Percentiles rank a stretch among this genome's conserved stretches.
phyloP scores from a whole-genome alignment of 2,113 vertebrate genomes.

The Pterophyllum scalare region DNA sequence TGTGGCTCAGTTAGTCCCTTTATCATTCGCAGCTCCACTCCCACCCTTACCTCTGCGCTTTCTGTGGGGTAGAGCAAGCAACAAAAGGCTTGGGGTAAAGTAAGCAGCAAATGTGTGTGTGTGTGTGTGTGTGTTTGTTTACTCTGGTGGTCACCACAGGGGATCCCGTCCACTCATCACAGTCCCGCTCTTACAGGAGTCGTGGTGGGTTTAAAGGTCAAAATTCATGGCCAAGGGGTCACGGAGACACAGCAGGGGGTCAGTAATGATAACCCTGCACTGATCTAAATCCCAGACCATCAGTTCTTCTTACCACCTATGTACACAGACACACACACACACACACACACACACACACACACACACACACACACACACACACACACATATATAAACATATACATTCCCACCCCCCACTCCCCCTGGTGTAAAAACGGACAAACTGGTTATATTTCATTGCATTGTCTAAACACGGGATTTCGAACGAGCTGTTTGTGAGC shows the following conservation, averaged over 20 bases:
- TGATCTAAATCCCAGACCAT: conserved; percentile 78
- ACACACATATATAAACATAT: neutral
- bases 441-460: conserved; percentile 73
- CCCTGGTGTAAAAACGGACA: conserved; percentile 31
- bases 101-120: conserved; percentile 72
- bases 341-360: neutral
- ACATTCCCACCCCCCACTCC: conserved; percentile 10
- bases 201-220: conserved; percentile 57
- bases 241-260: conserved; percentile 64
- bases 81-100: conserved; percentile 72
- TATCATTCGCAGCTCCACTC: conserved; percentile 2
- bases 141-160: conserved; percentile 45
- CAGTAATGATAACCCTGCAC: conserved; percentile 74
- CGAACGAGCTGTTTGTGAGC: conserved; percentile 75
- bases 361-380: neutral
- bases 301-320: conserved; percentile 41
- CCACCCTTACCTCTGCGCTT: neutral
- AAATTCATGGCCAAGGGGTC: conserved; percentile 59
- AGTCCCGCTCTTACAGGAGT: conserved; percentile 61
- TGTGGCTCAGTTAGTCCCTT: conserved; percentile 45
- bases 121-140: conserved; percentile 36
- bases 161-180: conserved; percentile 46
- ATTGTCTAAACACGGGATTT: conserved; percentile 76
- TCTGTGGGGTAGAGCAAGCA: conserved; percentile 45
- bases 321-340: neutral